Evolutionary conservation across 2,113 vertebrate species (phyloP).

Genomic region (Oreochromis niloticus): DNA sequence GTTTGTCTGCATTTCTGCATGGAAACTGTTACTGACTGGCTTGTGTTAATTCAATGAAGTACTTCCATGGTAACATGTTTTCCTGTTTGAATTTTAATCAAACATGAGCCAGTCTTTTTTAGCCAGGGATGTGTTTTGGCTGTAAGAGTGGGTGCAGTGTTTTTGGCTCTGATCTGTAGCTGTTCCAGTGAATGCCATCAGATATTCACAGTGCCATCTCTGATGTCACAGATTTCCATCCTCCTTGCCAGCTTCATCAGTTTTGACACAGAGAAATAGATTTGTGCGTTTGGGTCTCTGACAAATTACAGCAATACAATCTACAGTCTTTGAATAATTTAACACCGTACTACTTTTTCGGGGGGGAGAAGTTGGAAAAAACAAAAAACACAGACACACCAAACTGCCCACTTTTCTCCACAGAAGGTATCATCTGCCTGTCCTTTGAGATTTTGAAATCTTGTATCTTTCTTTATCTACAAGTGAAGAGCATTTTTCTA

Average conservation of each 20-base stretch:
- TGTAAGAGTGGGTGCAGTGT: background rate
- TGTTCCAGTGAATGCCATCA: conserved; percentile 48
- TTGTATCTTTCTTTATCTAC: conserved; percentile 17
- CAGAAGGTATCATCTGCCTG: background rate
- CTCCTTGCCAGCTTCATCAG: conserved; percentile 54
- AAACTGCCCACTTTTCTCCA: conserved; percentile 5
- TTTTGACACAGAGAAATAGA: conserved; percentile 64
- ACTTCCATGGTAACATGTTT: conserved; percentile 42
- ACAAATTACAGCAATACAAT: conserved; percentile 63
- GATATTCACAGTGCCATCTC: conserved; percentile 55
- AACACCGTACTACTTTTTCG: background rate
- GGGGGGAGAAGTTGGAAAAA: background rate
- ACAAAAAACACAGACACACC: background rate
- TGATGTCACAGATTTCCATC: conserved; percentile 42
- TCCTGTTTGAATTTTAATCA: conserved; percentile 57
- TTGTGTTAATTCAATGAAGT: conserved; percentile 14
- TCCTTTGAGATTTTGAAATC: conserved; percentile 21
- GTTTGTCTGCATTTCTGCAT: conserved; percentile 13
- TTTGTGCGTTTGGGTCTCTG: conserved; percentile 60
- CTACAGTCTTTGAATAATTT: conserved; percentile 58
- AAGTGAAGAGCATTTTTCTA: conserved; percentile 6
- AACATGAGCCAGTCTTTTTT: conserved; percentile 15
- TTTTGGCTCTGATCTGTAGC: conserved; percentile 47
- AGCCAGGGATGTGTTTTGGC: conserved; percentile 41
- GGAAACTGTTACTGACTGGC: background rate